Conservation (phyloP, 2,888 invertebrate species). For the Orgyia antiqua region DNA sequence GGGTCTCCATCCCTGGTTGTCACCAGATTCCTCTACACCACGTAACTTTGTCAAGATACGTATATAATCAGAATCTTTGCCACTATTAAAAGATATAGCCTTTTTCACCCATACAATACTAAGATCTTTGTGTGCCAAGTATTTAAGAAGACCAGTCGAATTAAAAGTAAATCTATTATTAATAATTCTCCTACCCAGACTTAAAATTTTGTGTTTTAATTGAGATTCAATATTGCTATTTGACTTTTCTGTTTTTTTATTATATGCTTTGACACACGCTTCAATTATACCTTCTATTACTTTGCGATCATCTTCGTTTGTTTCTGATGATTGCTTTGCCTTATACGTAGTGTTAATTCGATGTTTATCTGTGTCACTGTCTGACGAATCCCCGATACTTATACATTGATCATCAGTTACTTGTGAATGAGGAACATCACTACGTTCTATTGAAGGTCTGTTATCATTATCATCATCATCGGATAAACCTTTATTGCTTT, state of each 20-base stretch:
- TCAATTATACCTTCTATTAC: slow-evolving; percentile 43
- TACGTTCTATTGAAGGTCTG: no score
- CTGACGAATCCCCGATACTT: slow-evolving; percentile 50
- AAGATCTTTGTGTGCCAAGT: slow-evolving; percentile 53
- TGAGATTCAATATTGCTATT: slow-evolving; percentile 31
- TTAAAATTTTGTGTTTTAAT: slow-evolving; percentile 57
- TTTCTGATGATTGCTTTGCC: slow-evolving; percentile 13
- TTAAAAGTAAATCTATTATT: slow-evolving; percentile 43
- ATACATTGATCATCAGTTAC: slow-evolving; percentile 37
- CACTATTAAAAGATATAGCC: slow-evolving; percentile 5
- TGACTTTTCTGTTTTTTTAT: slow-evolving; percentile 25
- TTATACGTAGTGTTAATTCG: slow-evolving; percentile 10
- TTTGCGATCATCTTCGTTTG: slow-evolving; percentile 26
- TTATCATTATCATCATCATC: slow-evolving; percentile 9
- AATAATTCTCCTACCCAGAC: slow-evolving; percentile 58
- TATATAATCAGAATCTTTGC: slow-evolving; percentile 34
- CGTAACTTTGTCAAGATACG: slow-evolving; percentile 45
- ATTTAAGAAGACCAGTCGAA: slow-evolving; percentile 52
- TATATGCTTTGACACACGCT: slow-evolving; percentile 41
- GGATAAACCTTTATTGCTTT: slow-evolving; percentile 15
- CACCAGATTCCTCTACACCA: slow-evolving; percentile 15
- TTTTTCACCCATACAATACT: slow-evolving; percentile 46
- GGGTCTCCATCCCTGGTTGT: slow-evolving; percentile 31
- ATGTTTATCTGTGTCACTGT: slow-evolving; percentile 30
- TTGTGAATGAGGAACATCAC: slow-evolving; percentile 4